These are phyloP conservation scores for Cynocephalus volans DNA, from an alignment of 2,113 vertebrate genomes.

Conservation along the genomic window DNA sequence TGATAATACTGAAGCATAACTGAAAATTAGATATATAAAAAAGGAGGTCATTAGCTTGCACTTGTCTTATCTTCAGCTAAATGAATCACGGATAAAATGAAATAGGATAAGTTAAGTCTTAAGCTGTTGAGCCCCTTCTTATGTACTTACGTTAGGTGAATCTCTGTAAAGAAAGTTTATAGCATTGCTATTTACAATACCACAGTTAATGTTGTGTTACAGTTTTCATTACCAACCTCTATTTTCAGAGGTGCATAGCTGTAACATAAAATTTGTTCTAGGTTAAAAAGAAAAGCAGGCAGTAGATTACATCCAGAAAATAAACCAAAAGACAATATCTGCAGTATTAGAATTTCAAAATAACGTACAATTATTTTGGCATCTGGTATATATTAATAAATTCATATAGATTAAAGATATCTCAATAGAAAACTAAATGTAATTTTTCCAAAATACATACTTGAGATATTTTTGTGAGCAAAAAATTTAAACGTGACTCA, in stretches of 20 bases:
- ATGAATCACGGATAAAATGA: slow-evolving; percentile 74
- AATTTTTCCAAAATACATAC: slow-evolving; percentile 33
- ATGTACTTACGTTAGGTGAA: slow-evolving; percentile 57
- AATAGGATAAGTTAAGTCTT: slow-evolving; percentile 68
- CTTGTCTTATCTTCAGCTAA: slow-evolving; percentile 77
- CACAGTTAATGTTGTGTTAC: slow-evolving; percentile 78
- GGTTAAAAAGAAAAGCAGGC: slow-evolving; percentile 66
- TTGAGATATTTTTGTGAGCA: background rate
- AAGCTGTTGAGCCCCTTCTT: slow-evolving; percentile 71
- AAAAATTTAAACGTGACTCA: slow-evolving; percentile 35
- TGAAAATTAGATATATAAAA: slow-evolving; percentile 80
- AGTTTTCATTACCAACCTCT: slow-evolving; percentile 78
- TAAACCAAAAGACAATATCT: slow-evolving; percentile 23
- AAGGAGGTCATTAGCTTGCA: slow-evolving; percentile 75
- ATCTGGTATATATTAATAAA: background rate
- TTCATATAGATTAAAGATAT: slow-evolving; percentile 46
- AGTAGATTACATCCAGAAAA: slow-evolving; percentile 41
- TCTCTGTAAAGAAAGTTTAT: slow-evolving; percentile 77
- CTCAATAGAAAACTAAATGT: slow-evolving; percentile 37
- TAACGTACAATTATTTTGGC: background rate
- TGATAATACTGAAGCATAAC: slow-evolving; percentile 76
- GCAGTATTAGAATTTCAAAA: background rate
- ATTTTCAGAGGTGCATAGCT: slow-evolving; percentile 73
- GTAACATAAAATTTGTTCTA: slow-evolving; percentile 66
- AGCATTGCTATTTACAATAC: slow-evolving; percentile 64